Base-by-base conservation (phyloP, 2,113 vertebrate species). In the Psophia crepitans region DNA sequence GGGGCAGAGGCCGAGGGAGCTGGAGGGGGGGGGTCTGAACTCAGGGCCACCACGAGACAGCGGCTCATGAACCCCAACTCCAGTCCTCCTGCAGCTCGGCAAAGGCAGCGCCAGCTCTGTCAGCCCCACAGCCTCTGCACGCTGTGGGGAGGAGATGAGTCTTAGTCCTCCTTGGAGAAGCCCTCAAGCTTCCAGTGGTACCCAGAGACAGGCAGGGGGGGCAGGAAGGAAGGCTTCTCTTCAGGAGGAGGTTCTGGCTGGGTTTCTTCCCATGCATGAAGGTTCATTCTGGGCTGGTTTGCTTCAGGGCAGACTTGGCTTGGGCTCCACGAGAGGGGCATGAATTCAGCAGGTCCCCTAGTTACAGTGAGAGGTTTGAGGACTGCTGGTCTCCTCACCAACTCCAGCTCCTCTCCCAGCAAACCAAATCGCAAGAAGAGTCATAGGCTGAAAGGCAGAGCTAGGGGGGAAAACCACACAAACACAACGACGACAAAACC, bases 331-430 rank as follows among this genome's bases (percentile, higher is more conserved):
- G 44, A 44, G 56, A 65, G 6, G 16, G 19, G 33, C 60, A 23
- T 8, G 28, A 54, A 56, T 54, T 43, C 49, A 51, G 49, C 28
- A 83, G 44, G 37, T 60, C 7, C 16, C 9, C 37, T 39, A 1
- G 37, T 75, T 27, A 61, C 30, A 53, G 8, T 0, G 0, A 43
- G 18, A 61, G 12, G 11, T 76, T 13, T 4, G 3, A 54, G 35
- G 23, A 24, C 8, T 56, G 28, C 32, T 41, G 24, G 18, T 43
- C 61, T 69, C 12, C 1, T 17, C 10, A 0, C 8, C 11, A 16
- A 33, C 43, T 69, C 48, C 53, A 6, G 15, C 22, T 69, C 32
- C 35, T 48, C 60, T 78, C 48, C 28, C 35, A 44, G 35, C 49
- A 53, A 43, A 44, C 15, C 39, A 39, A 57, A 60, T 5, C 12